Conservation (phyloP, 1,140 invertebrate genomes). For the Spodoptera litura region DNA sequence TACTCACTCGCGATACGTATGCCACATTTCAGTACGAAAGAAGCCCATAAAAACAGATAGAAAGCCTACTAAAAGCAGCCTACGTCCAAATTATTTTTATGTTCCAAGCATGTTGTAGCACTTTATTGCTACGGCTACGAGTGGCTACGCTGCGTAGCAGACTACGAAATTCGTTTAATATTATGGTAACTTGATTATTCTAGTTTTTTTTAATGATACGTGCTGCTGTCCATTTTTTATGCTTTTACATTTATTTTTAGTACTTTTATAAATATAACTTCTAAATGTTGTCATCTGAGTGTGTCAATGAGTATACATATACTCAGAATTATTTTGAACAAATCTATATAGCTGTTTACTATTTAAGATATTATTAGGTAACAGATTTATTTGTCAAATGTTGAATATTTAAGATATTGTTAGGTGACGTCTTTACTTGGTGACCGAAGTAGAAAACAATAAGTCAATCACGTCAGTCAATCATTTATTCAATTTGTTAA, state of each 20-base stretch:
- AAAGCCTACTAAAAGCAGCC: slow-evolving; percentile 39
- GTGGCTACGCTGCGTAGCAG: slow-evolving; percentile 15
- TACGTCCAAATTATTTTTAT: slow-evolving; percentile 44
- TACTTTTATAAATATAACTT: not conserved
- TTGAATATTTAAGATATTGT: too few species aligned
- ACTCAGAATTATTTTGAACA: not conserved
- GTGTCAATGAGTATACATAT: not conserved
- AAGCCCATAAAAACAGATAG: slow-evolving; percentile 39
- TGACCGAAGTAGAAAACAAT: not conserved
- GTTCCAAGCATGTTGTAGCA: slow-evolving; percentile 30
- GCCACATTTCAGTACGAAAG: slow-evolving; percentile 26
- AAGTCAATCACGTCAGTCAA: not conserved
- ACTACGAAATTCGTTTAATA: slow-evolving; percentile 7
- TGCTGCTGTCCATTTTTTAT: too few species aligned
- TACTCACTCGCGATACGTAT: slow-evolving; percentile 24
- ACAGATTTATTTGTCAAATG: too few species aligned
- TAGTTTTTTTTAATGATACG: too few species aligned
- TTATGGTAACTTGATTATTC: not conserved
- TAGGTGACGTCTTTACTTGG: not conserved
- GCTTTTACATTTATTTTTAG: too few species aligned
- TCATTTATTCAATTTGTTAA: not conserved
- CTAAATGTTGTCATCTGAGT: not conserved
- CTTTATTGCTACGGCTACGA: slow-evolving; percentile 37
- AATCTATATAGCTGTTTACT: not conserved
- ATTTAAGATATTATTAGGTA: not conserved